These are phyloP conservation scores for Ptiloglossa arizonensis DNA, from an alignment of 1,140 invertebrate species.

Conservation along the genomic window DNA sequence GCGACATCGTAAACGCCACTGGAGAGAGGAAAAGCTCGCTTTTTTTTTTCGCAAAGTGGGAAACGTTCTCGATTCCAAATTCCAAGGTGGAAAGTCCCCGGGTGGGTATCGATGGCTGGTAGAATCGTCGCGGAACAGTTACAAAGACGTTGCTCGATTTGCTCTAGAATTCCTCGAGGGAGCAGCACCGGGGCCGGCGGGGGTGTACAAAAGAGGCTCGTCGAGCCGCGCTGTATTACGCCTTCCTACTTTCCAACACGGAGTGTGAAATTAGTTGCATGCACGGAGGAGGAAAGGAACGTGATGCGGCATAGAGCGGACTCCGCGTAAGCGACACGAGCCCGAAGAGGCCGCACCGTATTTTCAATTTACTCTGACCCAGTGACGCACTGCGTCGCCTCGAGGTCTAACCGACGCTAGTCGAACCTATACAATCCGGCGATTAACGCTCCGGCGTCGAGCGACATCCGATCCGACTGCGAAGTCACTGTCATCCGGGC, in stretches of 20 bases:
- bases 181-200: neutral
- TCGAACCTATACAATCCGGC: neutral
- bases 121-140: neutral
- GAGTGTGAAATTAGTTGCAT: constrained; percentile 42
- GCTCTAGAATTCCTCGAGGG: constrained; percentile 28
- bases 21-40: no score
- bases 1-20: no score
- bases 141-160: constrained; percentile 28
- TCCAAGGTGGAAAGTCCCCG: no score
- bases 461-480: neutral
- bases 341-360: neutral
- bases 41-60: no score
- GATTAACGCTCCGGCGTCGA: neutral
- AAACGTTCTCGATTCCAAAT: no score
- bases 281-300: constrained; percentile 25
- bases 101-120: no score
- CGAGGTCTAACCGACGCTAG: neutral
- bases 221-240: constrained; percentile 8
- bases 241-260: constrained; percentile 26
- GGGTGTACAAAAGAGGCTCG: constrained; percentile 28
- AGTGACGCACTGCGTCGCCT: neutral
- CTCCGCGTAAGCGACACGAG: constrained; percentile 14
- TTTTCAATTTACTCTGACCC: constrained; percentile 43
- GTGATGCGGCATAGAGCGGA: constrained; percentile 37
- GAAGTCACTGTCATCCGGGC: neutral